Evolutionary conservation across 2,113 vertebrate genomes (phyloP).

Genomic region (Thinocorus orbignyianus): DNA sequence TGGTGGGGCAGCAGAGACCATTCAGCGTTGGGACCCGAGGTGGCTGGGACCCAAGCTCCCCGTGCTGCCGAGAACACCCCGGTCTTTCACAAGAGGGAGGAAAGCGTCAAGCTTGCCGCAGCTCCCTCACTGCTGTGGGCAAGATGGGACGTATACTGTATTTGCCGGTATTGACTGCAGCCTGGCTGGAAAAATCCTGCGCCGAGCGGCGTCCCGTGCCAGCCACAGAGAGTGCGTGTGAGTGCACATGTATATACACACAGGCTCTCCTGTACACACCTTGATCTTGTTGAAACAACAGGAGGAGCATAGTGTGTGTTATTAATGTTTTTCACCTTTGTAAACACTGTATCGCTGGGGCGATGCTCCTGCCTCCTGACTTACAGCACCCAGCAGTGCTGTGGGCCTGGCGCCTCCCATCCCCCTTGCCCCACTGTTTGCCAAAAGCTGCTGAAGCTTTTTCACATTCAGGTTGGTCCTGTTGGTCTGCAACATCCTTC

Average conservation of each 20-base stretch:
- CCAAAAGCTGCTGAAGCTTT: not conserved
- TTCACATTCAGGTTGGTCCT: not conserved
- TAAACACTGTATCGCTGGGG: conserved; percentile 1
- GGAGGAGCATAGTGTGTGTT: not conserved
- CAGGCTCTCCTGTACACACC: not conserved
- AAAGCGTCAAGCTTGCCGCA: not conserved
- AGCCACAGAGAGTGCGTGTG: not conserved
- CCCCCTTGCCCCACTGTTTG: not conserved
- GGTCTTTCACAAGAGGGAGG: conserved; percentile 32
- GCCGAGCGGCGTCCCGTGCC: rapidly evolving
- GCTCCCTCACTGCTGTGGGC: not conserved
- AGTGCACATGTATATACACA: not conserved
- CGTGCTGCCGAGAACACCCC: not conserved
- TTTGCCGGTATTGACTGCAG: conserved; percentile 56
- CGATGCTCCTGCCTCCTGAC: not conserved
- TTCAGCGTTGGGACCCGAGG: rapidly evolving
- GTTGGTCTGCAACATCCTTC: not conserved
- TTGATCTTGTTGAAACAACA: conserved; percentile 46
- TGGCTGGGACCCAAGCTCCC: not conserved
- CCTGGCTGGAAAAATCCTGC: not conserved
- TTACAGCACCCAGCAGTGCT: not conserved
- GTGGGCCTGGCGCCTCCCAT: not conserved
- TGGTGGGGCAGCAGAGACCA: not conserved
- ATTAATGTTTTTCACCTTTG: conserved; percentile 6
- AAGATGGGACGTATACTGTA: conserved; percentile 13